Base-by-base conservation (phyloP, 2,888 invertebrate species). In the Cylindroiulus punctatus region DNA sequence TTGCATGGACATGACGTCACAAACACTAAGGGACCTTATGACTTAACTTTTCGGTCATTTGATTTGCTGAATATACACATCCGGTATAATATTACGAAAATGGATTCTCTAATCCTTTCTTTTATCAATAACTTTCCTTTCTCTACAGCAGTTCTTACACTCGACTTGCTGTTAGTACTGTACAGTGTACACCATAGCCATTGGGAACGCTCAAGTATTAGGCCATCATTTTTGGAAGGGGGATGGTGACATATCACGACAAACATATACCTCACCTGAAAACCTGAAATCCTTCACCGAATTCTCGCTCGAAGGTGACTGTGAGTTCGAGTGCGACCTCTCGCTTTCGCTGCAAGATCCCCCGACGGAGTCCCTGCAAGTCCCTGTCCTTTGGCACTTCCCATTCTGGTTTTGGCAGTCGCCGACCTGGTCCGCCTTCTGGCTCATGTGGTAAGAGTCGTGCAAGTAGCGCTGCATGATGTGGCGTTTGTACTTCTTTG, bases 401-500 rank as follows among this genome's bases (percentile, higher is more conserved):
- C 26, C 65, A 8, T 65, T 36, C 83, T 65, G 65, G n/a, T 65
- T 65, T 26, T 65, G 65, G n/a, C 83, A 83, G 12, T 44, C 44
- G 12, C 5, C 12, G 5, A 10, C 65, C 26, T 47, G 52, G 3
- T 52, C n/a, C n/a, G 1, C 8, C n/a, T 47, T 42, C 44, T 36
- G 22, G 47, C 19, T 84, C n/a, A 47, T 52, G 32, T n/a, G 65
- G 12, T 26, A 47, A 1, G 30, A 44, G 47, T 84, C 84, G 30
- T 84, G 19, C 44, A 52, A 26, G 30, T 84, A 84, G 22, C 84
- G 84, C 14, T 84, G 84, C 84, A 52, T 22, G 12, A 84, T 84
- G 42, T 42, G 42, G n/a, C 47, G 40, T 47, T 84, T 84, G 84
- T 84, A 84, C 84, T 84, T 84, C n/a, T 84, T 44, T 10, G 84